Percentiles rank a stretch among this genome's conserved stretches.
Evolutionary conservation across 2,113 vertebrate genomes (phyloP).

Genomic region (Melanostigma gelatinosum): DNA sequence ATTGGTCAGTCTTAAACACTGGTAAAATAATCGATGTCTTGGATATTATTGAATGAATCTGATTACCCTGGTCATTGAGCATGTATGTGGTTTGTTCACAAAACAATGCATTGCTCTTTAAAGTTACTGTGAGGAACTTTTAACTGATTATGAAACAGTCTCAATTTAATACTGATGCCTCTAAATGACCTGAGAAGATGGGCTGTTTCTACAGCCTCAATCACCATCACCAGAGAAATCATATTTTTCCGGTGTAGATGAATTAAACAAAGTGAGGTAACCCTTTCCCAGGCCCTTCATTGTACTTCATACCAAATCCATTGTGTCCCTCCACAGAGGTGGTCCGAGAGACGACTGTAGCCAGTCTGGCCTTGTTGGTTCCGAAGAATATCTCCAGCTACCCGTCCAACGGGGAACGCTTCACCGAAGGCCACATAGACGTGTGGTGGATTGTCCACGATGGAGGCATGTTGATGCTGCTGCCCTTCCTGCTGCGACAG

Average conservation of each 20-base stretch:
- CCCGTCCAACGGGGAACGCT: slow-evolving; percentile 95
- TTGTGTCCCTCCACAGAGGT: slow-evolving; percentile 84
- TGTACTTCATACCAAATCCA: background rate
- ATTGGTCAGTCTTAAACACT: slow-evolving; percentile 84
- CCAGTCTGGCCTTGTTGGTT: slow-evolving; percentile 92
- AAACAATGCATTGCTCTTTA: background rate
- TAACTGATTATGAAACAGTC: background rate
- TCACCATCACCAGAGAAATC: background rate
- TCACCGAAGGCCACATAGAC: slow-evolving; percentile 95
- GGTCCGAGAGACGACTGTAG: slow-evolving; percentile 95
- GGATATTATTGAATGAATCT: background rate
- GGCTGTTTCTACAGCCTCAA: background rate
- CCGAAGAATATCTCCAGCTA: slow-evolving; percentile 96
- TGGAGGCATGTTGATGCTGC: slow-evolving; percentile 98
- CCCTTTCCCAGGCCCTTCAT: background rate
- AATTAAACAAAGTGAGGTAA: background rate
- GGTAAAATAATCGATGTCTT: background rate
- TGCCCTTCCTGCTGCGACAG: slow-evolving; percentile 96
- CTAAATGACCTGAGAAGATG: too few relatives aligned
- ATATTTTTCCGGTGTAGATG: background rate
- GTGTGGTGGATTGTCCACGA: slow-evolving; percentile 99
- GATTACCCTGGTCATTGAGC: background rate
- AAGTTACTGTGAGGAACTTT: background rate
- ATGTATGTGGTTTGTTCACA: background rate
- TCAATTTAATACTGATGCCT: too few relatives aligned